A percentile compares a stretch with the other conserved stretches of the same genome.
Evolutionary conservation across 2,888 invertebrate species (phyloP).

Genomic region (Nomada flava): DNA sequence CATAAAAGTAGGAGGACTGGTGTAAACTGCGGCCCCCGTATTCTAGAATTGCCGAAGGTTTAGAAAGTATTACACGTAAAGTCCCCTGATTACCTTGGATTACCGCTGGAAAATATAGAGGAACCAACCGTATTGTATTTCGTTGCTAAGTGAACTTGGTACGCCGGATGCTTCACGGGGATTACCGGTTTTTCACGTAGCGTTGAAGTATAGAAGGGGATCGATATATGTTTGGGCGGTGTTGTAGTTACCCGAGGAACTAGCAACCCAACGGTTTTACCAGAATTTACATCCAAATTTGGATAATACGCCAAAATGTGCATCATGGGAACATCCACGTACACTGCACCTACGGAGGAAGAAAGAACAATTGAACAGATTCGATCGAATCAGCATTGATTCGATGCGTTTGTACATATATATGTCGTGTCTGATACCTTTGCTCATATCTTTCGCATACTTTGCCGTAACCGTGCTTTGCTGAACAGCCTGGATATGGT

Average conservation of each 20-base stretch:
- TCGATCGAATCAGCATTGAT: too few relatives aligned
- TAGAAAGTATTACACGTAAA: neutral
- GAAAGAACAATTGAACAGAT: too few relatives aligned
- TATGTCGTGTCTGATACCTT: conserved; percentile 64
- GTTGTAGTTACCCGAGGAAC: conserved; percentile 68
- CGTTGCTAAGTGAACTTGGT: conserved; percentile 70
- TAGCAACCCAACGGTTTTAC: conserved; percentile 15
- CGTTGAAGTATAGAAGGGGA: conserved; percentile 75
- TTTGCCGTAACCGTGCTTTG: conserved; percentile 76
- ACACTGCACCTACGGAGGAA: conserved; percentile 71
- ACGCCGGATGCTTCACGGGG: conserved; percentile 68
- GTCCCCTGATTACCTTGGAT: too few relatives aligned
- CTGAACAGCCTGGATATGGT: conserved; percentile 76
- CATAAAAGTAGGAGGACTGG: conserved; percentile 44
- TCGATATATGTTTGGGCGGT: conserved; percentile 70
- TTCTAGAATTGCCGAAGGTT: conserved; percentile 38
- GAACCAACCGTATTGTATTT: conserved; percentile 38
- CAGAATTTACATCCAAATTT: conserved; percentile 64
- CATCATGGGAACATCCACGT: conserved; percentile 77
- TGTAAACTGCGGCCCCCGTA: conserved; percentile 37
- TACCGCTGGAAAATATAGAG: conserved; percentile 37
- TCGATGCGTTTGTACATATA: too few relatives aligned
- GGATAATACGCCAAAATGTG: conserved; percentile 79
- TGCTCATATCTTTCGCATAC: conserved; percentile 67
- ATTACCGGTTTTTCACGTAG: conserved; percentile 71